These are phyloP conservation scores for Agonopterix heracliana DNA, from an alignment of 2,888 invertebrate species.

Conservation along the genomic window DNA sequence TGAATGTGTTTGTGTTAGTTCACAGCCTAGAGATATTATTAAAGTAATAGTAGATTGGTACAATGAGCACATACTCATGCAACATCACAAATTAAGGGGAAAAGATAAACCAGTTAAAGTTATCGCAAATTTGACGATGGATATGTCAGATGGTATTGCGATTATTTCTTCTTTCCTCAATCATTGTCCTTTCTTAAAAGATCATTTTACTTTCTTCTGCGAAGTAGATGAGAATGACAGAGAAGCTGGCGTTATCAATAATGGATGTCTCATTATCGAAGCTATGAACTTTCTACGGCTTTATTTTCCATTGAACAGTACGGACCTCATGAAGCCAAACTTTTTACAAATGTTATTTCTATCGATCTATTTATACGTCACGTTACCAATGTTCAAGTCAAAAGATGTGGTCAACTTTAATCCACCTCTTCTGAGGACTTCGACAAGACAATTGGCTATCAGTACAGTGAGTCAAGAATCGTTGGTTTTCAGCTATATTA, in stretches of 20 bases:
- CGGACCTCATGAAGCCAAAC: conserved; percentile 71
- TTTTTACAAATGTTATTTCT: conserved; percentile 77
- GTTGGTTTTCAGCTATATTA: conserved; percentile 43
- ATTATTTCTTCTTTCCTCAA: conserved; percentile 71
- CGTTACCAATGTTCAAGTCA: conserved; percentile 69
- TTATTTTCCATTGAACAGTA: conserved; percentile 71
- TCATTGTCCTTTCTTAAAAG: conserved; percentile 75
- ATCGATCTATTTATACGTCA: conserved; percentile 71
- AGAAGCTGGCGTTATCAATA: conserved; percentile 68
- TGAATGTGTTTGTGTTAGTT: conserved; percentile 56
- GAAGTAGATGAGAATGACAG: conserved; percentile 49
- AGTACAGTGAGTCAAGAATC: conserved; percentile 57
- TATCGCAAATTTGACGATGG: conserved; percentile 63
- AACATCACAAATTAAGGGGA: conserved; percentile 34
- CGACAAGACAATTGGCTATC: conserved; percentile 50
- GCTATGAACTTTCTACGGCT: conserved; percentile 72
- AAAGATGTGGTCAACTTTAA: conserved; percentile 57
- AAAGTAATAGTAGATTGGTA: conserved; percentile 55
- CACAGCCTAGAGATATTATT: conserved; percentile 42
- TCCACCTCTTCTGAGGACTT: conserved; percentile 60
- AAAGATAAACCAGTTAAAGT: conserved; percentile 36
- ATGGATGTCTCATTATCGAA: conserved; percentile 72
- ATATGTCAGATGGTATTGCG: conserved; percentile 74
- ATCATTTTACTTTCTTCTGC: conserved; percentile 60
- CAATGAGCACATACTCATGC: conserved; percentile 44